Conservation (phyloP, 2,113 vertebrate genomes). For the Apistogramma diplotaenia region DNA sequence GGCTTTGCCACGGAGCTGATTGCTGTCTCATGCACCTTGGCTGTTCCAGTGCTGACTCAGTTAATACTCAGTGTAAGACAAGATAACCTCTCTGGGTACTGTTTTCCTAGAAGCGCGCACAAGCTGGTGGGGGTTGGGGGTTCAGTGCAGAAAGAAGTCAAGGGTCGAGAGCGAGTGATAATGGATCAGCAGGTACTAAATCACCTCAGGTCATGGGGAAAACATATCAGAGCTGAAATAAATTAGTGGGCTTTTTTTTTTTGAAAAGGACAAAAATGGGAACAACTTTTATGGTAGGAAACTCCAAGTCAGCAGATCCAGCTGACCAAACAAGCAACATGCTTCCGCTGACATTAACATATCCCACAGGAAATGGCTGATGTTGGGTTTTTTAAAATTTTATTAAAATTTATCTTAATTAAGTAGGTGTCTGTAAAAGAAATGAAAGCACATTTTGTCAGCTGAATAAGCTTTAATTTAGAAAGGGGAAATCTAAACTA, state of each 20-base stretch:
- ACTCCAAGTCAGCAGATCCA: neutral
- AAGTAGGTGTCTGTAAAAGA: neutral
- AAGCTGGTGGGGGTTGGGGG: neutral
- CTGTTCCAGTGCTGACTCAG: constrained; percentile 32
- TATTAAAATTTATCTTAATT: neutral
- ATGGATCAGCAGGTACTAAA: neutral
- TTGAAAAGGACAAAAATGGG: neutral
- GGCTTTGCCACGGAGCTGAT: neutral
- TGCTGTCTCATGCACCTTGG: constrained; percentile 16
- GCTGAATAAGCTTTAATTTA: neutral
- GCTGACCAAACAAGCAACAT: neutral
- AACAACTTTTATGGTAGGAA: neutral
- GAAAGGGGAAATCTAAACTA: neutral
- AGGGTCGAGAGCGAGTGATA: neutral
- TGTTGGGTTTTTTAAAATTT: neutral
- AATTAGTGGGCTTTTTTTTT: neutral
- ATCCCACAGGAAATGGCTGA: neutral
- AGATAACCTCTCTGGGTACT: neutral
- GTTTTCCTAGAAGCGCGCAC: neutral
- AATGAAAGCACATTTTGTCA: neutral
- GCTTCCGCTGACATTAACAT: too few species aligned
- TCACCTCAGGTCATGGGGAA: neutral
- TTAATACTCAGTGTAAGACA: neutral
- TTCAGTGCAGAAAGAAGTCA: neutral
- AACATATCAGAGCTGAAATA: neutral